Percentiles rank a stretch among this genome's conserved stretches.
Evolutionary conservation across 2,888 invertebrate genomes (phyloP).

Genomic region (Adelphocoris suturalis): DNA sequence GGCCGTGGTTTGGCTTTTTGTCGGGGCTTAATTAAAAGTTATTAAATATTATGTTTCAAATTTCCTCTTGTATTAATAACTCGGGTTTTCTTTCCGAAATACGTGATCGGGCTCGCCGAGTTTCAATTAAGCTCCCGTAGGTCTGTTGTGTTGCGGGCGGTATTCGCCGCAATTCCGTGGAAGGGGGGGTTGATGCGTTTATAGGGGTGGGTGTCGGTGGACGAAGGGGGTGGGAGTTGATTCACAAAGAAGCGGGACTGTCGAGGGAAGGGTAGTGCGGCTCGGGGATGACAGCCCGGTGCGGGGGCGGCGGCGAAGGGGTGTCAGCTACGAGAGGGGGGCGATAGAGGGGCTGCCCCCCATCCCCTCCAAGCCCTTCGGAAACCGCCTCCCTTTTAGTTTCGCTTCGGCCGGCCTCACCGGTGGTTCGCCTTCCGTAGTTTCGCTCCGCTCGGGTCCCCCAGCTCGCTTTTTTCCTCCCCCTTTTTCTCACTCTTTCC

Average conservation of each 20-base stretch:
- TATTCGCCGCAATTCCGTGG: not conserved
- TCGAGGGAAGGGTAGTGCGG: not conserved
- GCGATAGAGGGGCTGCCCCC: not conserved
- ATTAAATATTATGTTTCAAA: too few species aligned
- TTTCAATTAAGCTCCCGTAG: not conserved
- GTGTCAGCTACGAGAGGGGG: not conserved
- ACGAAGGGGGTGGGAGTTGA: not conserved
- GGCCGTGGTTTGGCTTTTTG: too few species aligned
- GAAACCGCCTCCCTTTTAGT: constrained; percentile 60
- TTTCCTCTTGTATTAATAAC: too few species aligned
- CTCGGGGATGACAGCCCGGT: not conserved
- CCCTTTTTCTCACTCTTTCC: not conserved
- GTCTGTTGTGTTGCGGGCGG: not conserved
- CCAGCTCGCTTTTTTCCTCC: not conserved
- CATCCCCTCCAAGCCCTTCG: not conserved
- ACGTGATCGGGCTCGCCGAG: not conserved
- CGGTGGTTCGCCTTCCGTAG: constrained; percentile 22
- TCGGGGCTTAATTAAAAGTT: too few species aligned
- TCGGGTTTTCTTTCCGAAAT: not conserved
- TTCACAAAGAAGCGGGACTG: not conserved
- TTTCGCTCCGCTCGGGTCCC: not conserved
- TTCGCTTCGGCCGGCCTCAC: constrained; percentile 69
- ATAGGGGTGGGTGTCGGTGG: not conserved
- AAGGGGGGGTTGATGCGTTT: not conserved
- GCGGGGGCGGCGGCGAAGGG: constrained; percentile 29